A percentile compares a stretch with the other conserved stretches of the same genome.
phyloP scores from a whole-genome alignment of 1,140 invertebrate genomes.

The Nephila pilipes region DNA sequence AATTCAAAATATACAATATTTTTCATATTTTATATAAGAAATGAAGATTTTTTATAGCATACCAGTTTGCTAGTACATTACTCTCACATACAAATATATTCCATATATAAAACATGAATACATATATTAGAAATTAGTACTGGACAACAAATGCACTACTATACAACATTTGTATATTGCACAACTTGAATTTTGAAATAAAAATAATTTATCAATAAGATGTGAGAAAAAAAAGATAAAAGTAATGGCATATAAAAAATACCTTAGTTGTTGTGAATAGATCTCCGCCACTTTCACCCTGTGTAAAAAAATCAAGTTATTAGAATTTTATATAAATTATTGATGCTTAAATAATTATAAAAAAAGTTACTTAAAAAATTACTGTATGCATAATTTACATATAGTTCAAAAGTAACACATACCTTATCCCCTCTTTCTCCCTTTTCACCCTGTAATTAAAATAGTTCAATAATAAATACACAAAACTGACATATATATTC shows the following conservation, averaged over 20 bases:
- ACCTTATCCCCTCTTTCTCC: constrained; percentile 89
- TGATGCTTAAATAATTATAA: no score
- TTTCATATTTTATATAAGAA: no score
- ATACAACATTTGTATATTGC: no score
- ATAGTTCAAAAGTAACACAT: not conserved
- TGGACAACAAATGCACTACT: no score
- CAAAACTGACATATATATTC: not conserved
- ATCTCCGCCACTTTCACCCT: constrained; percentile 79
- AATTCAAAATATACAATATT: no score
- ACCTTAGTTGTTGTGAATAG: constrained; percentile 78
- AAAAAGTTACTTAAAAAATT: not conserved
- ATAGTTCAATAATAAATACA: not conserved
- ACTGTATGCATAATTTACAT: not conserved
- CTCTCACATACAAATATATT: no score
- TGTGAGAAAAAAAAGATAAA: not conserved
- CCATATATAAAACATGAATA: no score
- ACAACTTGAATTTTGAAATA: no score
- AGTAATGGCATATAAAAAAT: constrained; percentile 2
- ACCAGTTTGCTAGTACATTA: no score
- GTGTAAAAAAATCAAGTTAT: not conserved
- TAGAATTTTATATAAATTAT: not conserved
- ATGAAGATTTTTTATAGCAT: no score
- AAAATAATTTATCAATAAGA: not conserved
- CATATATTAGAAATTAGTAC: no score
- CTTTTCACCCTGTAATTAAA: constrained; percentile 87